phyloP scores from a whole-genome alignment of 1,140 invertebrate species.

The Drosophila auraria region DNA sequence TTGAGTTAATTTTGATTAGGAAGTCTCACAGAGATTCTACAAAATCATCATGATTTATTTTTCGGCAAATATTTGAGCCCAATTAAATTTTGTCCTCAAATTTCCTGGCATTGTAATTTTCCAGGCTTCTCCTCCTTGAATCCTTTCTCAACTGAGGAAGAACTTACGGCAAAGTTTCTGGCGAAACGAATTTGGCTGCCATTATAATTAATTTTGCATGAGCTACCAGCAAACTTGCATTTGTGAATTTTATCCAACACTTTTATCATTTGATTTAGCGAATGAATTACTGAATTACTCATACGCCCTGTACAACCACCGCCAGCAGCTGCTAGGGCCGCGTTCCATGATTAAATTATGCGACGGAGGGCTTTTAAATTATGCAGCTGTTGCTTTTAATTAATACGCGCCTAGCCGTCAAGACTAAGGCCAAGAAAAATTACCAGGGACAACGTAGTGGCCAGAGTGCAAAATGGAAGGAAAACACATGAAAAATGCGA shows the following conservation, averaged over 20 bases:
- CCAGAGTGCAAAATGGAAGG: slow-evolving; percentile 22
- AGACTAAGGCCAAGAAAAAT: slow-evolving; percentile 55
- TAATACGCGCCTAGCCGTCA: slow-evolving; percentile 61
- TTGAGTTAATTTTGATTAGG: slow-evolving; percentile 30
- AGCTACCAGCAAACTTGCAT: slow-evolving; percentile 22
- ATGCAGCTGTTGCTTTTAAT: slow-evolving; percentile 70
- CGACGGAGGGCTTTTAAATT: slow-evolving; percentile 25
- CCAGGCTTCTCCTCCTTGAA: neutral
- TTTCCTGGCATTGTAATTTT: slow-evolving; percentile 2
- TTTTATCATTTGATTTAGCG: slow-evolving; percentile 48
- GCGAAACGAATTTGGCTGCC: slow-evolving; percentile 6
- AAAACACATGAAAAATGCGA: slow-evolving; percentile 57
- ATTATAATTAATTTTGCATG: slow-evolving; percentile 61
- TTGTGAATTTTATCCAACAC: slow-evolving; percentile 33
- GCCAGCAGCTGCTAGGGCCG: slow-evolving; percentile 20
- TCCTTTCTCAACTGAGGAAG: neutral
- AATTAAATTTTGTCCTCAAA: slow-evolving; percentile 4
- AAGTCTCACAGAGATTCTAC: neutral
- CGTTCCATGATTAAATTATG: slow-evolving; percentile 69
- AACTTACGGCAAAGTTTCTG: slow-evolving; percentile 18
- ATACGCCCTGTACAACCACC: slow-evolving; percentile 46
- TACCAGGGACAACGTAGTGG: slow-evolving; percentile 15
- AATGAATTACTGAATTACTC: slow-evolving; percentile 58
- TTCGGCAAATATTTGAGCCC: neutral
- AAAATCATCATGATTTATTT: slow-evolving; percentile 6